Conservation (phyloP, 1,140 invertebrate genomes). For the Drosophila oshimai region DNA sequence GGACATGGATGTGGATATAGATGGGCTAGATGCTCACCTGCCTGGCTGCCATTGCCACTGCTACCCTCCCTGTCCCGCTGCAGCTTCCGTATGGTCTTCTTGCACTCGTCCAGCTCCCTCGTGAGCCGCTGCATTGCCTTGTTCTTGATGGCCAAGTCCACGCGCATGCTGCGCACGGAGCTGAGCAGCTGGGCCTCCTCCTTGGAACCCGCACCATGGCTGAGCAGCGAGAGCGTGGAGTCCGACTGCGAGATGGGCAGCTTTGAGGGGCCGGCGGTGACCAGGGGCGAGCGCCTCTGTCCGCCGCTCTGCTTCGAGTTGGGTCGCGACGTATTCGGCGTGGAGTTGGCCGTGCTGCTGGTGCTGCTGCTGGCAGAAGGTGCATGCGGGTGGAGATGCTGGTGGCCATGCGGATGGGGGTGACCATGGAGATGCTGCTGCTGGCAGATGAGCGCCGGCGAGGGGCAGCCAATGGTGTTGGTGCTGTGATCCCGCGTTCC, state of each 20-base stretch:
- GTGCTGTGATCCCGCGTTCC: constrained; percentile 72
- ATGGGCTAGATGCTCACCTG: constrained; percentile 16
- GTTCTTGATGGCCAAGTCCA: constrained; percentile 88
- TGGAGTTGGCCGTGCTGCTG: constrained; percentile 84
- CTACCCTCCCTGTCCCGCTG: constrained; percentile 89
- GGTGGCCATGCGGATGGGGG: constrained; percentile 37
- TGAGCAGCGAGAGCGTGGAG: constrained; percentile 67
- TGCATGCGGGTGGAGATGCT: constrained; percentile 31
- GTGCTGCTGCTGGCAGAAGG: constrained; percentile 82
- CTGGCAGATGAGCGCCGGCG: constrained; percentile 52
- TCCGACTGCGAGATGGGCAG: constrained; percentile 80
- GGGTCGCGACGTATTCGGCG: constrained; percentile 80
- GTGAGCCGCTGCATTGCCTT: constrained; percentile 87
- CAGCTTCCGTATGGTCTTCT: constrained; percentile 88
- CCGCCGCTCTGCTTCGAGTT: constrained; percentile 77
- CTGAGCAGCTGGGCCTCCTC: constrained; percentile 90
- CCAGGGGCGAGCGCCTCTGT: not conserved
- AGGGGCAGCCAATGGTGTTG: constrained; percentile 75
- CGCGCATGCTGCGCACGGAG: constrained; percentile 89
- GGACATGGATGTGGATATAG: not conserved
- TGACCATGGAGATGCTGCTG: constrained; percentile 48
- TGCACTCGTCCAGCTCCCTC: constrained; percentile 88
- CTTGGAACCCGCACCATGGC: constrained; percentile 80
- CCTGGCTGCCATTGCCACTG: constrained; percentile 14
- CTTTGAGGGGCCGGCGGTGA: constrained; percentile 44